These are phyloP conservation scores for Pyrrhia umbra DNA, from an alignment of 2,888 invertebrate species.

Conservation along the genomic window DNA sequence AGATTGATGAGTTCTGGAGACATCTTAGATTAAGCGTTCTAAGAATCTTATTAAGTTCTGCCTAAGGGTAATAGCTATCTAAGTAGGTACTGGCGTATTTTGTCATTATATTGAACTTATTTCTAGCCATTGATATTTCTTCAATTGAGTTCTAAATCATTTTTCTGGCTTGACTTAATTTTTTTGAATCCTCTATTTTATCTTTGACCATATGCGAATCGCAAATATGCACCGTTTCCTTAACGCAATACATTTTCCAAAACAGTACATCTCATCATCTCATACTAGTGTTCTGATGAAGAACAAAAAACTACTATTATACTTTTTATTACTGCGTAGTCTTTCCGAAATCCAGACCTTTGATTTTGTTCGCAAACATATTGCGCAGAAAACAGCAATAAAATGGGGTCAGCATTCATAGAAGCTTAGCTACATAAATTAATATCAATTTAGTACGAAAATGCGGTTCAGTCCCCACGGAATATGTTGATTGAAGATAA, in stretches of 20 bases:
- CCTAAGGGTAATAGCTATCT: slow-evolving; percentile 12
- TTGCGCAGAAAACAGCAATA: slow-evolving; percentile 23
- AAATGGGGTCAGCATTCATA: slow-evolving; percentile 41
- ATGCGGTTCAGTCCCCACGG: slow-evolving; percentile 53
- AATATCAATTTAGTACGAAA: slow-evolving; percentile 61
- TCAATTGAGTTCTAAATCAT: not conserved
- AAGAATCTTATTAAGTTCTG: slow-evolving; percentile 19
- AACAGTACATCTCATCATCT: too few species aligned
- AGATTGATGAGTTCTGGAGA: slow-evolving; percentile 45
- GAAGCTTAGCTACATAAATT: slow-evolving; percentile 51
- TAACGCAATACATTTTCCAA: too few species aligned
- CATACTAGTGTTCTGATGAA: too few species aligned
- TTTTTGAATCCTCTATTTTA: too few species aligned
- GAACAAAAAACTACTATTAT: too few species aligned
- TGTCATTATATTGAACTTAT: not conserved
- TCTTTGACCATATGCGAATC: too few species aligned
- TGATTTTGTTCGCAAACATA: slow-evolving; percentile 24
- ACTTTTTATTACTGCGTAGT: not conserved
- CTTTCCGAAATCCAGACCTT: slow-evolving; percentile 3
- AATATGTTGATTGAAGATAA: slow-evolving; percentile 61
- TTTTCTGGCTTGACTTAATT: not conserved
- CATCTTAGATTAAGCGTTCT: slow-evolving; percentile 38
- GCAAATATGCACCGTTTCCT: too few species aligned
- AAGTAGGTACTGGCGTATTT: not conserved
- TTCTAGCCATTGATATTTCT: not conserved